Evolutionary conservation across 2,888 invertebrate species (phyloP).

Genomic region (Folsomia candida): DNA sequence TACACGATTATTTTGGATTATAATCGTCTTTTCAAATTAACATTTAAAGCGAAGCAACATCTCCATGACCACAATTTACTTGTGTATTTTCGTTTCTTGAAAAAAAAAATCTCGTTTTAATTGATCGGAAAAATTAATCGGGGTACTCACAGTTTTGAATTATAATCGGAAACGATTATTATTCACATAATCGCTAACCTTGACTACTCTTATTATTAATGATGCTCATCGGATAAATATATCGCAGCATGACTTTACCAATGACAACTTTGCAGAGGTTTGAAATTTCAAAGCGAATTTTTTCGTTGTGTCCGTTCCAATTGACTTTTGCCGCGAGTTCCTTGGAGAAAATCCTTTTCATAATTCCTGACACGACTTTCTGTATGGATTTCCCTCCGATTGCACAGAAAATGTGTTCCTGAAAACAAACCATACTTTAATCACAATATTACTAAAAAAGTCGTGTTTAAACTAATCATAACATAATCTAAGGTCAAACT

Average conservation of each 20-base stretch:
- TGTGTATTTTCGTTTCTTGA: no score
- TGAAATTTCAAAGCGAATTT: not conserved
- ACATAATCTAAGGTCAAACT: not conserved
- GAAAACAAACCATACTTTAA: not conserved
- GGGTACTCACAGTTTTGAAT: no score
- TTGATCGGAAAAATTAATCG: no score
- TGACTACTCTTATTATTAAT: no score
- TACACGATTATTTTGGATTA: no score
- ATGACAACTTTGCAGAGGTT: not conserved
- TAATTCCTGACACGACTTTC: not conserved
- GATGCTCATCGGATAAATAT: not conserved
- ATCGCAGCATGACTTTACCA: not conserved
- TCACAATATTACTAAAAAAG: no score
- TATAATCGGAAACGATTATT: no score
- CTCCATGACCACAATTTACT: no score
- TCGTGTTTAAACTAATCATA: not conserved
- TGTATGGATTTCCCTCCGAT: not conserved
- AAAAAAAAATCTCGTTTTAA: not conserved
- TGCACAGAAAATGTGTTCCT: not conserved
- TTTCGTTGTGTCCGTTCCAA: not conserved
- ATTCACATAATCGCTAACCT: no score
- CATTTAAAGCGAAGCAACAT: no score
- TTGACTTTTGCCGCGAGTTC: not conserved
- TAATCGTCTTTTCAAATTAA: no score
- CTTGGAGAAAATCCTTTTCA: not conserved